Base-by-base conservation (phyloP, 2,888 invertebrate species). In the Nudaria mundana region DNA sequence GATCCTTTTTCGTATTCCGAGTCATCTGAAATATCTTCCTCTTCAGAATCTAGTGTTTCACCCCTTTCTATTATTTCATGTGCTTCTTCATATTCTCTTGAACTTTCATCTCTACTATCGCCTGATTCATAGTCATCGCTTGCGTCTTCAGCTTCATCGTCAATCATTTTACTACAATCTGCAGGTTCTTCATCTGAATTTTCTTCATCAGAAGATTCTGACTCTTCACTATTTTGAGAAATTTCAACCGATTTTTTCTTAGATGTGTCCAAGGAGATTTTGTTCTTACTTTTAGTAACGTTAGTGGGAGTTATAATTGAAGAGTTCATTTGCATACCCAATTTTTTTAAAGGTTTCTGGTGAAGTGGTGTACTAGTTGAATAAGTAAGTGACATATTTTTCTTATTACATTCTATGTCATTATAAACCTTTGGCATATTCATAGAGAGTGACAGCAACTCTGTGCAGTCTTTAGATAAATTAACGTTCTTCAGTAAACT, bases 1-100 rank as follows among this genome's bases (percentile, higher is more conserved):
- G 91, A 91, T 53, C 82, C 90, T 58, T 81, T 87, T 56, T 89
- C 87, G 45, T 89, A 89, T 45, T 88, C 82, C 0, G 81, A 70
- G 34, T 89, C 87, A 43, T 78, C 68, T 1, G 86, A 82, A 14
- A 80, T 66, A 4, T 87, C 75, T 26, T 77, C 78, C 28, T 90
- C 81, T 16, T 51, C 45, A 11, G 90, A 89, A 30, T 86, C 81
- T 42, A 91, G 65, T 2, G 90, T 90, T 67, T 90, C 90, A 1
- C 90, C 91, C 50, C 80, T 82, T 23, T 81, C 81, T 8, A 73
- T 40, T 30, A 92, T 73, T 70, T 90, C 84, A 65, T 92, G 84
- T 37, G 90, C 81, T 48, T 74, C 59, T 29, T 87, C 81, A 56
- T 91, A 90, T 25, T 66, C 75, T 23, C 70, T 79, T 58, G 90